Conservation (phyloP, 2,797 vertebrate species). For the Falco naumanni region DNA sequence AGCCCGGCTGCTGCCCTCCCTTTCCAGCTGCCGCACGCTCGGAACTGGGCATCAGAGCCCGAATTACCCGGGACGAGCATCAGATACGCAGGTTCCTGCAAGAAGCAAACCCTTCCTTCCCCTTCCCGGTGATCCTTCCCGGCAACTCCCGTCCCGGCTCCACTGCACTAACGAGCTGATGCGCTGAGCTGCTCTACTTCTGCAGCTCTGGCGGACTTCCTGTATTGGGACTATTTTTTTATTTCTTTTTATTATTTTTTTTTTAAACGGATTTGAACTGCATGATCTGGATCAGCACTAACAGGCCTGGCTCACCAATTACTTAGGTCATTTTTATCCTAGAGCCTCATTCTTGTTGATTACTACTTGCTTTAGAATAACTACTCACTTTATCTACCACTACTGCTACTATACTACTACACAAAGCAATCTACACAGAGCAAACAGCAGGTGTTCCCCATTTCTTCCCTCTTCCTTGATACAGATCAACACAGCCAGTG, state of each 20-base stretch:
- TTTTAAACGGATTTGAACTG: not conserved
- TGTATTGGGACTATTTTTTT: accelerated
- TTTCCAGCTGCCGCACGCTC: too few relatives aligned
- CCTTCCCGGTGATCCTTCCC: not conserved
- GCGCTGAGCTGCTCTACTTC: accelerated
- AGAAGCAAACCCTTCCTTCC: not conserved
- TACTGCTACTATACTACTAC: not conserved
- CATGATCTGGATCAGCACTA: not conserved
- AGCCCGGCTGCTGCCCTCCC: accelerated
- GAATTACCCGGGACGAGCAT: accelerated
- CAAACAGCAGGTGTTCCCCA: not conserved
- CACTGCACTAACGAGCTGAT: accelerated
- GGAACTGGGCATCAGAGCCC: accelerated
- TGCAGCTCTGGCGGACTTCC: accelerated
- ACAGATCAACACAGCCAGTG: accelerated
- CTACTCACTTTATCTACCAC: not conserved
- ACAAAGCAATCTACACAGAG: not conserved
- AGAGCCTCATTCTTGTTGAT: not conserved
- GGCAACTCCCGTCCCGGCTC: too few relatives aligned
- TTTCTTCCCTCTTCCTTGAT: not conserved
- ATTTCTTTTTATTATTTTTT: not conserved
- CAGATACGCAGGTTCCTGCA: too few relatives aligned
- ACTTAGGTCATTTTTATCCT: not conserved
- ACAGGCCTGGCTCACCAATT: not conserved
- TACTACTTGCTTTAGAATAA: not conserved